These are phyloP conservation scores for Anhinga anhinga DNA, from an alignment of 2,113 vertebrate genomes.

Conservation along the genomic window DNA sequence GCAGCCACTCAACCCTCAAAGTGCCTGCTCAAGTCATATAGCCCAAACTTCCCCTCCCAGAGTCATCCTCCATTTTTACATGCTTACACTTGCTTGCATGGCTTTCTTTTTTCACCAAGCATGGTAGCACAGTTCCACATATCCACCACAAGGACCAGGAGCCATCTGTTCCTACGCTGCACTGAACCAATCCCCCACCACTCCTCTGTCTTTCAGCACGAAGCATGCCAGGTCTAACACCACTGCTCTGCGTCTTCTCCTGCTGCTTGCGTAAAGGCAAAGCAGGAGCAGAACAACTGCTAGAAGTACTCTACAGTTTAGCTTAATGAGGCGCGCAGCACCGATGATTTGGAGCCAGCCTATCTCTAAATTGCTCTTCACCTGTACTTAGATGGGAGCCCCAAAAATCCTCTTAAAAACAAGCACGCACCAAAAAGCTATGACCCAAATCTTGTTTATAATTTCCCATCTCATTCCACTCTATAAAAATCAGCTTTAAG, in stretches of 20 bases:
- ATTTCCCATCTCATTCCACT: constrained; percentile 51
- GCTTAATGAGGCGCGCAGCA: not conserved
- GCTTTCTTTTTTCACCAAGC: not conserved
- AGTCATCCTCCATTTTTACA: not conserved
- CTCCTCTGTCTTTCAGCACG: not conserved
- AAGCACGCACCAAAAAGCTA: constrained; percentile 3
- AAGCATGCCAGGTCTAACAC: not conserved
- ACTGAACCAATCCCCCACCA: not conserved
- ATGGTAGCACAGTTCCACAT: not conserved
- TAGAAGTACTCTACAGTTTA: not conserved
- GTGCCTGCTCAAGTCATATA: not conserved
- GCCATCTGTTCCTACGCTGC: not conserved
- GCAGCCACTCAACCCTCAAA: not conserved
- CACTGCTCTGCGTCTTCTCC: not conserved
- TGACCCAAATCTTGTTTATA: constrained; percentile 57
- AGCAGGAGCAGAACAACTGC: not conserved
- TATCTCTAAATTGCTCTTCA: not conserved
- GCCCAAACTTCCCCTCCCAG: not conserved
- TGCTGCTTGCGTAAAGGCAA: not conserved
- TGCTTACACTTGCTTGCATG: no score
- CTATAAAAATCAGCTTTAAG: constrained; percentile 70
- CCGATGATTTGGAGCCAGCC: not conserved
- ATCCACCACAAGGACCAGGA: not conserved
- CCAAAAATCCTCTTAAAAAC: not conserved
- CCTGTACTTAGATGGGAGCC: not conserved